Conservation (phyloP, 1,140 invertebrate species). For the Plodia interpunctella region DNA sequence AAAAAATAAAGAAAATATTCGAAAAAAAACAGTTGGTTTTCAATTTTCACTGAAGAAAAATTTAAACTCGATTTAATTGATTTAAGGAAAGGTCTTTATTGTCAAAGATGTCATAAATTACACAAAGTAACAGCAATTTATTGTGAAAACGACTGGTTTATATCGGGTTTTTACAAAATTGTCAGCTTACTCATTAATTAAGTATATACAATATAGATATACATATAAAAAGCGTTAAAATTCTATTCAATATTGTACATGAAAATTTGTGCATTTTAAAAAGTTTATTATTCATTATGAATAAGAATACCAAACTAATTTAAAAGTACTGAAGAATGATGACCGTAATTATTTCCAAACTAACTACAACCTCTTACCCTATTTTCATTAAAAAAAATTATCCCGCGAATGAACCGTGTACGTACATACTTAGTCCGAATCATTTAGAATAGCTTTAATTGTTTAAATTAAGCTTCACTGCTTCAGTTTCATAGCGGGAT, state of each 20-base stretch:
- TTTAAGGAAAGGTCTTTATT: conserved; percentile 65
- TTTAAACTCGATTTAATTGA: conserved; percentile 15
- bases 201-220: conserved; percentile 33
- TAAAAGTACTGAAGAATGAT: too few species aligned
- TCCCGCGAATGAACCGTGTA: too few species aligned
- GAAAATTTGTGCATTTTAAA: conserved; percentile 23
- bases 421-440: too few species aligned
- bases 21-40: too few species aligned
- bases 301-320: too few species aligned
- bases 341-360: too few species aligned
- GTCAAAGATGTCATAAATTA: conserved; percentile 60
- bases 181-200: conserved; percentile 22
- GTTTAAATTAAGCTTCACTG: too few species aligned
- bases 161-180: conserved; percentile 44
- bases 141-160: conserved; percentile 29
- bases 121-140: conserved; percentile 63
- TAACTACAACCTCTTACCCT: too few species aligned
- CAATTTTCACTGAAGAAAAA: neutral
- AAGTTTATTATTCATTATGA: neutral
- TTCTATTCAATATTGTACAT: conserved; percentile 18
- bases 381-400: too few species aligned
- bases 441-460: too few species aligned
- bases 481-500: too few species aligned
- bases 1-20: too few species aligned
- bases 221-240: conserved; percentile 31